phyloP scores from a whole-genome alignment of 2,888 invertebrate genomes.

The Cephus spinipes region DNA sequence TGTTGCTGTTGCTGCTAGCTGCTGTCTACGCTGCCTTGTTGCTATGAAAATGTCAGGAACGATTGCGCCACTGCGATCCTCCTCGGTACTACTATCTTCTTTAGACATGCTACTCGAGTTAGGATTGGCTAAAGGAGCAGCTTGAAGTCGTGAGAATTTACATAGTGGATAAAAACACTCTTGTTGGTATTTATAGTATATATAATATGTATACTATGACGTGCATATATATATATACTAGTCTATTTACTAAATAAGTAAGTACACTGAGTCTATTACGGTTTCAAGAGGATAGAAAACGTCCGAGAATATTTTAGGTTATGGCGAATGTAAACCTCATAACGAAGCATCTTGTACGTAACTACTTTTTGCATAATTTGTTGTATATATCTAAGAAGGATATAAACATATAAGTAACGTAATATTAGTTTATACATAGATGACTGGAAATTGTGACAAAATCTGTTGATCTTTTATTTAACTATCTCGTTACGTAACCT shows the following conservation, averaged over 20 bases:
- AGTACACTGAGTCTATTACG: neutral
- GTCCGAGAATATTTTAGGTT: too few species aligned
- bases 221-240: too few species aligned
- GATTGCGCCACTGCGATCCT: constrained; percentile 32
- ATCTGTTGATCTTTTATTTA: neutral
- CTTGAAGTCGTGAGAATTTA: neutral
- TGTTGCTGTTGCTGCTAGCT: constrained; percentile 19
- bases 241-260: neutral
- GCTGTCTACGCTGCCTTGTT: constrained; percentile 31
- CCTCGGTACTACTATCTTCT: constrained; percentile 10
- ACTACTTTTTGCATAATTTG: neutral
- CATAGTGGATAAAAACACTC: neutral
- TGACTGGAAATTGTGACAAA: neutral
- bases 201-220: neutral
- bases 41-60: constrained; percentile 49
- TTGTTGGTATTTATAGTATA: neutral
- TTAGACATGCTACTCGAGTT: neutral
- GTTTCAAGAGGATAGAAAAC: too few species aligned
- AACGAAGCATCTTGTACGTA: too few species aligned
- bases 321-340: too few species aligned
- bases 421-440: neutral
- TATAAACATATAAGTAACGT: neutral
- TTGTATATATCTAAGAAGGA: neutral
- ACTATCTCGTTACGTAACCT: neutral
- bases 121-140: neutral